These are phyloP conservation scores for Pyrrhopygopsis socrates DNA, from an alignment of 2,888 invertebrate genomes.

Conservation along the genomic window DNA sequence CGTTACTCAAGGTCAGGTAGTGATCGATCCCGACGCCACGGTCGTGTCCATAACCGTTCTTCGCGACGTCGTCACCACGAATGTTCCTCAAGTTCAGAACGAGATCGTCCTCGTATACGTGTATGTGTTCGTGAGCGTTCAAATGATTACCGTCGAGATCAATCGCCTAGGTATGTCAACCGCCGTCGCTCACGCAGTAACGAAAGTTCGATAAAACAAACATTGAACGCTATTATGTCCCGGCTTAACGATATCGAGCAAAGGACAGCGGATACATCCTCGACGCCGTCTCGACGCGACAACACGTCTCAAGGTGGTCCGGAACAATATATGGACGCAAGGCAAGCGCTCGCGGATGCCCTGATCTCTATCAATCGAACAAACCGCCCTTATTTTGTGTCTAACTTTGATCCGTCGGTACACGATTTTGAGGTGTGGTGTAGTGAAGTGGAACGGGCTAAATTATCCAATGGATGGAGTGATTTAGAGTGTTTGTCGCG, in stretches of 20 bases:
- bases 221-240: not conserved
- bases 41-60: not conserved
- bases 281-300: not conserved
- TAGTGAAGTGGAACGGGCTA: constrained; percentile 48
- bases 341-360: not conserved
- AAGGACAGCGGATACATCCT: not conserved
- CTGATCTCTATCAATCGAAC: not conserved
- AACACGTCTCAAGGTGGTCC: not conserved
- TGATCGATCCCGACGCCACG: not conserved
- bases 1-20: not conserved
- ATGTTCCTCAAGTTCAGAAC: not conserved
- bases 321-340: not conserved
- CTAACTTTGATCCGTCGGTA: not conserved
- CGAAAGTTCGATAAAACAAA: not conserved
- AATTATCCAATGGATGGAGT: constrained; percentile 26
- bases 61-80: not conserved
- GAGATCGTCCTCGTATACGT: not conserved
- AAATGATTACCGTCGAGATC: too few species aligned
- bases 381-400: not conserved
- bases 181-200: not conserved
- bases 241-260: not conserved
- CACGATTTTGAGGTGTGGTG: not conserved
- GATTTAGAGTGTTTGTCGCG: constrained; percentile 45
- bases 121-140: too few species aligned
- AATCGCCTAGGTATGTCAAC: not conserved